phyloP scores from a whole-genome alignment of 2,113 vertebrate species.

The Campylomormyrus tamandua region DNA sequence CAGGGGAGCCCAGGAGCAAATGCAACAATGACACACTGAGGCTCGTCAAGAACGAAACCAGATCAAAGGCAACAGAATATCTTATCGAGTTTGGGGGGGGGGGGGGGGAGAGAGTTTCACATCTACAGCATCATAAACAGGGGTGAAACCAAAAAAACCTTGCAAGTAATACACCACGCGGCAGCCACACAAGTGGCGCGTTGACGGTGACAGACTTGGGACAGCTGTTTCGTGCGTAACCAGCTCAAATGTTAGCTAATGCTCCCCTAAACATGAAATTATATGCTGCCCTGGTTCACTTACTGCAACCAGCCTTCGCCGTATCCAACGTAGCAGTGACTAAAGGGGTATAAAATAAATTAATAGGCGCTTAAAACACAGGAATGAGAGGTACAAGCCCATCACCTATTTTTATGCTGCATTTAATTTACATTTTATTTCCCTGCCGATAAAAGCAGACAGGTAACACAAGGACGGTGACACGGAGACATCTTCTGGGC shows the following conservation, averaged over 20 bases:
- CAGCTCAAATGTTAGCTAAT: slow-evolving; percentile 24
- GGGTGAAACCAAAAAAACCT: background rate
- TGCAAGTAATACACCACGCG: background rate
- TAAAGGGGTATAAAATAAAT: slow-evolving; percentile 6
- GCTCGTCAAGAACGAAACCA: slow-evolving; percentile 43
- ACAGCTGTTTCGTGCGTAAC: slow-evolving; percentile 24
- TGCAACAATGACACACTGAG: slow-evolving; percentile 70
- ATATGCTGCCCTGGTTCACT: slow-evolving; percentile 24
- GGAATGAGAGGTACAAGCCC: slow-evolving; percentile 61
- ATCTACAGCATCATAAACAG: background rate
- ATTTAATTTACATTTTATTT: slow-evolving; percentile 71
- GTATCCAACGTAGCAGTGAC: slow-evolving; percentile 22
- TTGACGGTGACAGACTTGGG: slow-evolving; percentile 12
- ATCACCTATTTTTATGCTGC: slow-evolving; percentile 72
- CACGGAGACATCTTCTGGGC: slow-evolving; percentile 53
- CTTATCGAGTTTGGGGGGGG: slow-evolving; percentile 18
- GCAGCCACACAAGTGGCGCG: background rate
- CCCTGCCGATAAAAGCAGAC: slow-evolving; percentile 64
- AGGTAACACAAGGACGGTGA: slow-evolving; percentile 69
- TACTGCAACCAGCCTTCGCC: slow-evolving; percentile 26
- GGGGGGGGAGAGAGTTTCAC: background rate
- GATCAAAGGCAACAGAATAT: slow-evolving; percentile 34
- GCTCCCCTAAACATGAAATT: slow-evolving; percentile 29
- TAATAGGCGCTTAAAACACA: slow-evolving; percentile 12
- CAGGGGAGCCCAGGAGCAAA: slow-evolving; percentile 73